Percentiles rank a stretch among this genome's conserved stretches.
These are phyloP conservation scores for Natator depressus DNA, from an alignment of 2,113 vertebrate genomes.

Conservation along the genomic window DNA sequence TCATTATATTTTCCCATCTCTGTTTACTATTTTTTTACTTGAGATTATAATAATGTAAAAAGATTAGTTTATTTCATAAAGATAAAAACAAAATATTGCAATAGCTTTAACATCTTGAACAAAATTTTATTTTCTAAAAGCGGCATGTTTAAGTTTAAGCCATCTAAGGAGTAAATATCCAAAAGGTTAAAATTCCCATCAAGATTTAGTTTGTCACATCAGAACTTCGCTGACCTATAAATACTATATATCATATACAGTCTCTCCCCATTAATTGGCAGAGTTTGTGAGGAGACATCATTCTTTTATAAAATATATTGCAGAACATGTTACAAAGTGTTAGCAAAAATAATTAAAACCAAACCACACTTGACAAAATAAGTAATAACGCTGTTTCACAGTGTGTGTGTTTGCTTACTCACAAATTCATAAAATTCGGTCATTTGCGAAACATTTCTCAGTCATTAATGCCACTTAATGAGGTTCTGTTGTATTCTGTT, in stretches of 20 bases:
- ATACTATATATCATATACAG: neutral
- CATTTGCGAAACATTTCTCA: neutral
- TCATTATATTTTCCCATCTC: neutral
- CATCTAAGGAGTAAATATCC: neutral
- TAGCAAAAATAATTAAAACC: neutral
- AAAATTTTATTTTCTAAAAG: neutral
- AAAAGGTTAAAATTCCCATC: neutral
- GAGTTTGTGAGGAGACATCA: neutral
- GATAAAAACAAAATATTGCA: neutral
- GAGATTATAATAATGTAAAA: neutral
- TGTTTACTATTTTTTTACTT: neutral
- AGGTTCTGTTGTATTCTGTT: neutral
- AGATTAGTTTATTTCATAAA: neutral
- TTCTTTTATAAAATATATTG: neutral
- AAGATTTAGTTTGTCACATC: neutral
- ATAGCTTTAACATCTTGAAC: neutral
- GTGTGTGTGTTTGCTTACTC: neutral
- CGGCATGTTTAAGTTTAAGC: neutral
- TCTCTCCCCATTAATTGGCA: neutral
- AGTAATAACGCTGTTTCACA: neutral
- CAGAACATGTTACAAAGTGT: neutral
- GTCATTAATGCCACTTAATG: neutral
- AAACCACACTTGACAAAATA: neutral
- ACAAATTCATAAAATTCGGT: neutral
- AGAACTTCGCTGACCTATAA: neutral